Percentiles rank a stretch among this genome's conserved stretches.
phyloP scores from a whole-genome alignment of 1,140 invertebrate species.

The Drosophila persimilis region DNA sequence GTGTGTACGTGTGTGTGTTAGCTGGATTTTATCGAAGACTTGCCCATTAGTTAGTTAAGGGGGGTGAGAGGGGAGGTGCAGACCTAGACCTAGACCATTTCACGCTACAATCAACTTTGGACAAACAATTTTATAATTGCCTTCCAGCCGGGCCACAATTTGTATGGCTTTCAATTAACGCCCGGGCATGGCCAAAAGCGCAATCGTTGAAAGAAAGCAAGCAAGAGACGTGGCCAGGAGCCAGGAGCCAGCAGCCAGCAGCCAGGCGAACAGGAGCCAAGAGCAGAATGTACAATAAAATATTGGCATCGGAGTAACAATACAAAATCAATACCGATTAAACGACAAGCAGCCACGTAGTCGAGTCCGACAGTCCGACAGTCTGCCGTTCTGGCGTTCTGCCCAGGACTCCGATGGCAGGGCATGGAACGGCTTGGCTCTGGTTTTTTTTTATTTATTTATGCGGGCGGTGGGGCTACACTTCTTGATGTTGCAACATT shows the following conservation, averaged over 20 bases:
- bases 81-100: slow-evolving; percentile 40
- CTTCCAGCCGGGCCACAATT: slow-evolving; percentile 64
- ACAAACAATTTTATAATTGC: slow-evolving; percentile 75
- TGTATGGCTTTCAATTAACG: slow-evolving; percentile 81
- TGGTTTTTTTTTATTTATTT: slow-evolving; percentile 50
- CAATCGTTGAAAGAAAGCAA: slow-evolving; percentile 20
- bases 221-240: slow-evolving; percentile 27
- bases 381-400: slow-evolving; percentile 1
- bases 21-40: slow-evolving; percentile 4
- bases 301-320: slow-evolving; percentile 58
- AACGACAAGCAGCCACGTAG: slow-evolving; percentile 27
- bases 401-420: not conserved
- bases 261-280: not conserved
- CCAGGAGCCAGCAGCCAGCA: not conserved
- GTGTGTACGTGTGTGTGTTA: slow-evolving; percentile 8
- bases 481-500: slow-evolving; percentile 48
- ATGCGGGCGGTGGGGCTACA: slow-evolving; percentile 17
- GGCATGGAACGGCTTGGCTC: not conserved
- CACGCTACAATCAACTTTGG: slow-evolving; percentile 65
- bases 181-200: slow-evolving; percentile 27
- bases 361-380: slow-evolving; percentile 12
- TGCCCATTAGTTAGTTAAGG: slow-evolving; percentile 35
- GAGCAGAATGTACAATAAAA: slow-evolving; percentile 65
- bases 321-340: slow-evolving; percentile 61
- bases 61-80: not conserved